Base-by-base conservation (phyloP, 2,113 vertebrate genomes). In the Thermophis baileyi region DNA sequence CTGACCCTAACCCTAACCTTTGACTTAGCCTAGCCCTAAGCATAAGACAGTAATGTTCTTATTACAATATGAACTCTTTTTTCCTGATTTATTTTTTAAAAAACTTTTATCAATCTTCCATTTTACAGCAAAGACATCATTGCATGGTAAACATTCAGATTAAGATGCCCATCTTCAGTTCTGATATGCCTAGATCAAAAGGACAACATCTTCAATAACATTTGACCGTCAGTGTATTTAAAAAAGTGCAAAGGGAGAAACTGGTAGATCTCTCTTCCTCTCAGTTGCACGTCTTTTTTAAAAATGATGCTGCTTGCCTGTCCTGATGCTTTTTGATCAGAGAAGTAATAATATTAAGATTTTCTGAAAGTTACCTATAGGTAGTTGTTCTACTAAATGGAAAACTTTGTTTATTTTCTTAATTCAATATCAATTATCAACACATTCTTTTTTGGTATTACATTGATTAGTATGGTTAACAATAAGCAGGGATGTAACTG, bases 181-280 rank as follows among this genome's bases (percentile, higher is more conserved):
- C 9, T 35, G 6, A n/a, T 95, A 91, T 94, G 92, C 86, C 92
- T 91, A 95, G 95, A 49, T 49, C 93, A 95, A 6, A 88, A 92
- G 86, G 93, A 95, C 46, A 27, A 27, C 12, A n/a, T 55, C 88
- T 30, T 96, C 93, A 95, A 93, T 90, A 94, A 93, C 92, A 51
- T 49, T 49, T 90, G 49, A 63, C 40, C 18, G 25, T 74, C 10
- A 81, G 91, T 46, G 93, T 86, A 30, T 18, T 60, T 69, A 81
- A 96, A 87, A 95, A 89, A 91, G 81, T 93, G 94, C 89, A 91
- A 95, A 94, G 63, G 47, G 3, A 35, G 50, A 5, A 1, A 92
- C 30, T 69, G 12, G 30, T 69, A 69, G 63, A 14, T n/a, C 30
- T 69, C 63, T 69, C 30, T 69, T 30, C 30, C 30, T 16, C 4